A percentile compares a stretch with the other conserved stretches of the same genome.
phyloP scores from a whole-genome alignment of 2,888 invertebrate genomes.

The Eulithis prunata region DNA sequence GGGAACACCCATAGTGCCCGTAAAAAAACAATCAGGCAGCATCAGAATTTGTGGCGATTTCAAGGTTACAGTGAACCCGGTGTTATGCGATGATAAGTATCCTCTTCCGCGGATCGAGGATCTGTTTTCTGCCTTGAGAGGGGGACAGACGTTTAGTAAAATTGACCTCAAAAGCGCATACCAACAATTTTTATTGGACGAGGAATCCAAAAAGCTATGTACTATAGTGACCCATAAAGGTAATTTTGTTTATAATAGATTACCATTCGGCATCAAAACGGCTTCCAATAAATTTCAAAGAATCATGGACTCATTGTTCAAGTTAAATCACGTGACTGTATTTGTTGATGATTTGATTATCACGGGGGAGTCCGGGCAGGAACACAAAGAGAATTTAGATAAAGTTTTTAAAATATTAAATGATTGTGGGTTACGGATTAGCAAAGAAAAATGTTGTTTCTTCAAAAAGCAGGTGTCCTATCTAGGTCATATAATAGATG shows the following conservation, averaged over 20 bases:
- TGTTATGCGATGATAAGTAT: conserved; percentile 2
- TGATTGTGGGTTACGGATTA: conserved; percentile 3
- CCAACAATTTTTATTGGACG: conserved; percentile 7
- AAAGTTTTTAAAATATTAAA: conserved; percentile 7
- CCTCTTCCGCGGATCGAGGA: conserved; percentile 9
- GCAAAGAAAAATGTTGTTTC: conserved; percentile 7
- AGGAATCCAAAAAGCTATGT: conserved; percentile 5
- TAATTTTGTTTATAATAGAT: conserved; percentile 1
- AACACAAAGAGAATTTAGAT: conserved; percentile 1
- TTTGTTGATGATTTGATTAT: not conserved
- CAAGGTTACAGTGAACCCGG: not conserved
- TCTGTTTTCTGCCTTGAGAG: conserved; percentile 4
- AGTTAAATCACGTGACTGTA: not conserved
- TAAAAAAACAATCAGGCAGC: conserved; percentile 1
- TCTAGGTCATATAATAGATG: conserved; percentile 6
- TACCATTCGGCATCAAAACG: not conserved
- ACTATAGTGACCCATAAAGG: conserved; percentile 5
- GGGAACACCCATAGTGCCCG: conserved; percentile 2
- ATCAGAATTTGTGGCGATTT: conserved; percentile 3
- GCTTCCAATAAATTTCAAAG: conserved; percentile 7
- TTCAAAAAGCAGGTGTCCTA: conserved; percentile 4
- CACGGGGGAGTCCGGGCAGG: not conserved
- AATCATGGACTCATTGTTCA: conserved; percentile 4
- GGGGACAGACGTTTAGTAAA: conserved; percentile 5
- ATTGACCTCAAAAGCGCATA: conserved; percentile 4